A percentile compares a stretch with the other conserved stretches of the same genome.
Conservation (phyloP, 2,113 vertebrate species). For the Panthera tigris region DNA sequence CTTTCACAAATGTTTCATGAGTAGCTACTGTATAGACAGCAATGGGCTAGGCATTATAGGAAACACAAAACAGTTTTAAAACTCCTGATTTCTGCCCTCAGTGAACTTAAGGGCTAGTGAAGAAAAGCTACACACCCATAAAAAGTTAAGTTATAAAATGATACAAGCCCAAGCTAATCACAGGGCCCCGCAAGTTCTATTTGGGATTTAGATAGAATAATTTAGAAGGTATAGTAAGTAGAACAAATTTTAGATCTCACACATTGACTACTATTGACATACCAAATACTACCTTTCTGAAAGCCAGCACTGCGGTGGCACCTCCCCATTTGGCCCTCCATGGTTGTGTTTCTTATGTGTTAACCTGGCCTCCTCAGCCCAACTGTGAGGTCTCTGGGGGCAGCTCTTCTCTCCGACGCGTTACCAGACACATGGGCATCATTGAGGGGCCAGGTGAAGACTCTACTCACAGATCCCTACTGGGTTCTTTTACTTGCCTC, state of each 20-base stretch:
- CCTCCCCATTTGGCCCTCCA: not conserved
- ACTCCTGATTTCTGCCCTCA: not conserved
- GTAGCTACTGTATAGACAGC: not conserved
- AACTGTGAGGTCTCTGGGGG: not conserved
- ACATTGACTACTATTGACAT: not conserved
- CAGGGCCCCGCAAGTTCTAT: not conserved
- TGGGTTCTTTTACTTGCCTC: not conserved
- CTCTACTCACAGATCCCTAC: fast-evolving
- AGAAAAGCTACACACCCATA: not conserved
- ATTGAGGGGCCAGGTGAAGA: not conserved
- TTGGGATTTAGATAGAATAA: not conserved
- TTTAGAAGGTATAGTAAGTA: not conserved
- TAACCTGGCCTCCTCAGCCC: not conserved
- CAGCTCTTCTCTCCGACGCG: fast-evolving
- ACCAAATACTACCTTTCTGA: not conserved
- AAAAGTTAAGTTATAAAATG: not conserved
- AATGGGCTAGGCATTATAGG: not conserved
- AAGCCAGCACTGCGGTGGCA: not conserved
- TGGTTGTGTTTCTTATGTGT: not conserved
- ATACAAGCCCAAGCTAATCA: not conserved
- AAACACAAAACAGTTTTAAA: not conserved
- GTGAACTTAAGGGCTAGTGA: not conserved
- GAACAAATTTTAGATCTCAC: not conserved
- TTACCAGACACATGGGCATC: not conserved
- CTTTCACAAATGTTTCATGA: not conserved